Conservation (phyloP, 2,797 vertebrate species). For the Sardinella longiceps region DNA sequence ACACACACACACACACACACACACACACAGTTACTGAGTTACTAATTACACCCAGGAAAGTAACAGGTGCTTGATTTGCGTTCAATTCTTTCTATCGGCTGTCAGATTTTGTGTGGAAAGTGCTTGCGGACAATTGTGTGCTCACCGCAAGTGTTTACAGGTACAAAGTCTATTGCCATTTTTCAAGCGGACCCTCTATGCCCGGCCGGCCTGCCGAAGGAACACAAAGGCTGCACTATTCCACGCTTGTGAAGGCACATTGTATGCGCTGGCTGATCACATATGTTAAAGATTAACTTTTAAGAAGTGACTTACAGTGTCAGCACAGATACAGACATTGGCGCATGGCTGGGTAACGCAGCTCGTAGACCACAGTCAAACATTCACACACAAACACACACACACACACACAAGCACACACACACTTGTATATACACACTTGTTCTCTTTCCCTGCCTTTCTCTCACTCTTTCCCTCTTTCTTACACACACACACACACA, state of each 20-base stretch:
- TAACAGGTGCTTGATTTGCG: constrained; percentile 73
- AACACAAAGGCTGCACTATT: constrained; percentile 67
- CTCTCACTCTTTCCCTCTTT: too few relatives aligned
- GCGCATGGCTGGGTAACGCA: not conserved
- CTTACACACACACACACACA: not conserved
- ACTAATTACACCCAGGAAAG: constrained; percentile 65
- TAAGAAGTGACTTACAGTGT: constrained; percentile 46
- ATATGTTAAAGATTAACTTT: constrained; percentile 62
- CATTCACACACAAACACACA: constrained; percentile 18
- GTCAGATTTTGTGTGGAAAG: constrained; percentile 53
- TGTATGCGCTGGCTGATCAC: constrained; percentile 47
- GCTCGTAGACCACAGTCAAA: constrained; percentile 4
- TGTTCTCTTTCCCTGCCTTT: too few relatives aligned
- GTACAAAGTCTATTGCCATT: constrained; percentile 70
- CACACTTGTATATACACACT: constrained; percentile 23
- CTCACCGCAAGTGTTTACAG: constrained; percentile 63
- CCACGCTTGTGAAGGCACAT: constrained; percentile 39
- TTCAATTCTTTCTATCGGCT: constrained; percentile 56
- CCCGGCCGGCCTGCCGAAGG: constrained; percentile 26
- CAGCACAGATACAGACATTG: constrained; percentile 37
- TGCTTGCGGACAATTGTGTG: constrained; percentile 57
- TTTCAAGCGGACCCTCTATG: constrained; percentile 30
- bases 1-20: constrained; percentile 73
- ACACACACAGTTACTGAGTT: constrained; percentile 69
- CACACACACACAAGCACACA: constrained; percentile 23